Percentiles rank a stretch among this genome's conserved stretches.
Conservation (phyloP, 2,113 vertebrate genomes). For the Galemys pyrenaicus region DNA sequence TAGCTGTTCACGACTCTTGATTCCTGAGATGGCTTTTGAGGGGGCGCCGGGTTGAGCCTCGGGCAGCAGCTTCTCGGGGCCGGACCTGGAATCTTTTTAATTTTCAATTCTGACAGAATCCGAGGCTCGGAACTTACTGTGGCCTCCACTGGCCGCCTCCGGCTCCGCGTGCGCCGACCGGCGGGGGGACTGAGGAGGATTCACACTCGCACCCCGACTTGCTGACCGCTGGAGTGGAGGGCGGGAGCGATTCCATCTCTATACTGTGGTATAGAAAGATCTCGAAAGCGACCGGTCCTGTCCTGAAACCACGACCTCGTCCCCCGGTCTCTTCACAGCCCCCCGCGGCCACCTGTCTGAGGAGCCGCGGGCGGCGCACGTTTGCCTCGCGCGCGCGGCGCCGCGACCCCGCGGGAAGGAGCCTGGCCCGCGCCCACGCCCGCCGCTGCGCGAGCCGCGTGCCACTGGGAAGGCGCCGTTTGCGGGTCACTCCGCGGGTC, state of each 20-base stretch:
- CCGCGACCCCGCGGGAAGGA: neutral
- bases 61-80: neutral
- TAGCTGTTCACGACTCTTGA: neutral
- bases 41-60: neutral
- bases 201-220: neutral
- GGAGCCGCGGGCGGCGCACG: neutral
- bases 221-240: neutral
- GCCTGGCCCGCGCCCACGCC: neutral
- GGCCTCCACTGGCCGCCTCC: neutral
- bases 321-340: neutral
- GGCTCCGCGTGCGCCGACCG: neutral
- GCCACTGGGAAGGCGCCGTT: neutral
- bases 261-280: neutral
- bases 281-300: neutral
- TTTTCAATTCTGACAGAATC: neutral
- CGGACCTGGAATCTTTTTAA: neutral
- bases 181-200: neutral
- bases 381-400: neutral
- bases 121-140: constrained; percentile 37
- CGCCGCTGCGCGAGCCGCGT: neutral
- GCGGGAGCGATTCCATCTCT: neutral
- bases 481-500: fast-evolving
- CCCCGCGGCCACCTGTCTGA: neutral
- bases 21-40: neutral
- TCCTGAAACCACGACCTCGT: neutral